Percentiles rank a stretch among this genome's conserved stretches.
Evolutionary conservation across 2,113 vertebrate genomes (phyloP).

Genomic region (Thymallus thymallus): DNA sequence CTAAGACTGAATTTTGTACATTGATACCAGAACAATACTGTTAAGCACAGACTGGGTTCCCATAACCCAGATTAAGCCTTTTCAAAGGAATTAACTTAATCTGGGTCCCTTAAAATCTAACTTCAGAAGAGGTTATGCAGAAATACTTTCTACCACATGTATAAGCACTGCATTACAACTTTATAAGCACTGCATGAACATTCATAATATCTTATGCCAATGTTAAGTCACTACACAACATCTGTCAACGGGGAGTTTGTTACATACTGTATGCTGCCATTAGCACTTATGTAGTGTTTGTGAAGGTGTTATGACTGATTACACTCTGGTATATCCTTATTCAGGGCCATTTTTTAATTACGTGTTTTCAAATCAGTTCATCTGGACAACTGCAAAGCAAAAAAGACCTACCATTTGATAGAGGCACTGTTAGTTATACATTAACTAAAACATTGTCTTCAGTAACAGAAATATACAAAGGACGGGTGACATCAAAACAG

Average conservation of each 20-base stretch:
- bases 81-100: no score
- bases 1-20: neutral
- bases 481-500: neutral
- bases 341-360: no score
- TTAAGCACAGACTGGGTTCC: neutral
- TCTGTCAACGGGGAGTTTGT: no score
- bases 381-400: neutral
- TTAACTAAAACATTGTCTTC: neutral
- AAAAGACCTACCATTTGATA: neutral
- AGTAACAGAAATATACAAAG: neutral
- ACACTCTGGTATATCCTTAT: neutral
- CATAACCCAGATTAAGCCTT: no score
- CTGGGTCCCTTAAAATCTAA: neutral
- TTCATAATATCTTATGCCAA: no score
- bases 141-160: no score
- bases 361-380: no score
- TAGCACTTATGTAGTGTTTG: neutral
- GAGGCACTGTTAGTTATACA: neutral
- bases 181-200: no score
- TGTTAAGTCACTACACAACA: no score
- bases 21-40: neutral
- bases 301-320: neutral
- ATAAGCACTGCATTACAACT: no score
- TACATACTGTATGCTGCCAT: neutral
- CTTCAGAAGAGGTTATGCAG: neutral